Evolutionary conservation across 35 echinoderm and acorn worm species (phyloP).

Genomic region (Diadema setosum): DNA sequence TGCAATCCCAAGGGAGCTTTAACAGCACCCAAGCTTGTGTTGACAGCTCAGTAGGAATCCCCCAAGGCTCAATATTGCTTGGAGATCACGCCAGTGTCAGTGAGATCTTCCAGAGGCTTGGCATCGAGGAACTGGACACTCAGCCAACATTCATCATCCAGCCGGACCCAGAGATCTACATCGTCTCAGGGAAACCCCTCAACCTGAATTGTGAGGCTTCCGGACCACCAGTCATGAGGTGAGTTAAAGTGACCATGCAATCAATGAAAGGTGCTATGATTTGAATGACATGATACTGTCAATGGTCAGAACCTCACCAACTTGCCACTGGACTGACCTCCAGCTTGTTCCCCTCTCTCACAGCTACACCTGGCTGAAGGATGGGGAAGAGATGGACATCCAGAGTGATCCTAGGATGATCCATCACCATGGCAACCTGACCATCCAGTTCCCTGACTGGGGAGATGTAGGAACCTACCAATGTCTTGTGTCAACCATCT

Average conservation of each 20-base stretch:
- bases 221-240: background rate
- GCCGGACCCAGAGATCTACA: background rate
- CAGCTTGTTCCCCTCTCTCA: background rate
- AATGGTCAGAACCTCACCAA: too few species aligned
- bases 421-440: background rate
- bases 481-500: background rate
- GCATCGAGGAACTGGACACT: background rate
- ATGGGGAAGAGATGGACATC: conserved; percentile 4
- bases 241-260: too few species aligned
- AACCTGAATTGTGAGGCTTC: background rate
- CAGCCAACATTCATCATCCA: background rate
- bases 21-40: too few species aligned
- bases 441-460: background rate
- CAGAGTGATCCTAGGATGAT: background rate
- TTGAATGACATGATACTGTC: too few species aligned
- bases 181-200: background rate
- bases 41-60: too few species aligned
- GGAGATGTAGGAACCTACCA: background rate
- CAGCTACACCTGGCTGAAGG: conserved; percentile 2
- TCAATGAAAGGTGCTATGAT: too few species aligned
- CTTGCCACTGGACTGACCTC: too few species aligned
- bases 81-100: background rate
- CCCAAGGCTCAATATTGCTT: too few species aligned
- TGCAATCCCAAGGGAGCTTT: too few species aligned
- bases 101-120: background rate